Conservation (phyloP, 1,140 invertebrate genomes). For the Spodoptera frugiperda region DNA sequence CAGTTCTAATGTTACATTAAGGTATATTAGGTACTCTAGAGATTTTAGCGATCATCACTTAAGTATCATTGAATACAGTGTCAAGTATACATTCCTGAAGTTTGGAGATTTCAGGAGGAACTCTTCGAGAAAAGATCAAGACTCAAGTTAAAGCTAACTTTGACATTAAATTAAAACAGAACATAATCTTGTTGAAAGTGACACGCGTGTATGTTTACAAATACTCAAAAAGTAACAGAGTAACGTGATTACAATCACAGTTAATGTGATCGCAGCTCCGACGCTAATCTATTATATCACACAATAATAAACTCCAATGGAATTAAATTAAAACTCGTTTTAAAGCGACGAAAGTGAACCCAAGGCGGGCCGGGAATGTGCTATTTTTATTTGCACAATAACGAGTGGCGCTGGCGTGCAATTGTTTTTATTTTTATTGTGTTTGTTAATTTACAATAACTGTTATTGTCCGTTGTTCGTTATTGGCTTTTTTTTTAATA, state of each 20-base stretch:
- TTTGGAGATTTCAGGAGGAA: no score
- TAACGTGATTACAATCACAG: constrained; percentile 5
- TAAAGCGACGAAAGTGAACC: neutral
- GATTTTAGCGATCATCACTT: no score
- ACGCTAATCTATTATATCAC: constrained; percentile 29
- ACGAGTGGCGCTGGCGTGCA: neutral
- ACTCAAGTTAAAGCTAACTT: no score
- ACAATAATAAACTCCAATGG: constrained; percentile 11
- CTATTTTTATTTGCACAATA: constrained; percentile 5
- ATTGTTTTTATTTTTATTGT: constrained; percentile 18
- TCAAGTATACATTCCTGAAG: no score
- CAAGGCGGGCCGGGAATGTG: neutral
- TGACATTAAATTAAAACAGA: no score
- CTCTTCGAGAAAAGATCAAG: no score
- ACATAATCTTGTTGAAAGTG: no score
- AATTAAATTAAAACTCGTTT: constrained; percentile 22
- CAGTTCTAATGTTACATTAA: no score
- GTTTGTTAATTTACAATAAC: neutral
- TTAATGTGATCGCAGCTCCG: constrained; percentile 10
- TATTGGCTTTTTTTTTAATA: constrained; percentile 11
- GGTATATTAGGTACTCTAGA: no score
- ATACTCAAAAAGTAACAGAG: neutral
- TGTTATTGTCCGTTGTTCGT: constrained; percentile 15
- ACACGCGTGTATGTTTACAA: no score
- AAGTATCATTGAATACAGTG: no score